phyloP scores from a whole-genome alignment of 2,113 vertebrate genomes.

The Ascaphus truei region DNA sequence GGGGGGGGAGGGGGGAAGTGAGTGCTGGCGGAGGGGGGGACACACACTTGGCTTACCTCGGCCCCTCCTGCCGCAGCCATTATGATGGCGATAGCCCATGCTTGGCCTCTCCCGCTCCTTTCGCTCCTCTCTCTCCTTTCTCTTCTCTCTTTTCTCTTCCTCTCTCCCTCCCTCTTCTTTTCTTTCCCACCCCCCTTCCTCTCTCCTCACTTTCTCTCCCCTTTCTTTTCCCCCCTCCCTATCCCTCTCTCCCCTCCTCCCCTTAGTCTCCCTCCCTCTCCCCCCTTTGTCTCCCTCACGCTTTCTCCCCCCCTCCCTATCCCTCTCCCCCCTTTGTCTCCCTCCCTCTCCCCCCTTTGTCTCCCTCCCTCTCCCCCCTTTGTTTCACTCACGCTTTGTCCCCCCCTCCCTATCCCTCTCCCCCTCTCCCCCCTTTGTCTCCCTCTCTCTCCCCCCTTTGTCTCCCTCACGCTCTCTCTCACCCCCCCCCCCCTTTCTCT shows the following conservation, averaged over 20 bases:
- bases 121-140: not conserved
- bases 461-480: not conserved
- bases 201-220: not conserved
- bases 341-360: not conserved
- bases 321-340: not conserved
- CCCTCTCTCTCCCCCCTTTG: not conserved
- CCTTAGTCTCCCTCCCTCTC: too few relatives aligned
- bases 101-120: not conserved
- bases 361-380: not conserved
- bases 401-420: not conserved
- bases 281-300: not conserved
- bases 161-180: not conserved
- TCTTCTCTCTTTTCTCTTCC: not conserved
- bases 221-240: not conserved
- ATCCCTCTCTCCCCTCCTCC: not conserved
- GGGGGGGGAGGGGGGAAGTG: too few relatives aligned
- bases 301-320: not conserved
- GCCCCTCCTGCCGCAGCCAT: too few relatives aligned
- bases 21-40: too few relatives aligned
- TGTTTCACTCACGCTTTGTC: not conserved
- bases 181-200: not conserved
- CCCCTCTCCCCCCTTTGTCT: not conserved
- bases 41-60: too few relatives aligned
- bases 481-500: too few relatives aligned
- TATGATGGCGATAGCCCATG: too few relatives aligned